Conservation (phyloP, 2,797 vertebrate species). For the Esox masquinongy region DNA sequence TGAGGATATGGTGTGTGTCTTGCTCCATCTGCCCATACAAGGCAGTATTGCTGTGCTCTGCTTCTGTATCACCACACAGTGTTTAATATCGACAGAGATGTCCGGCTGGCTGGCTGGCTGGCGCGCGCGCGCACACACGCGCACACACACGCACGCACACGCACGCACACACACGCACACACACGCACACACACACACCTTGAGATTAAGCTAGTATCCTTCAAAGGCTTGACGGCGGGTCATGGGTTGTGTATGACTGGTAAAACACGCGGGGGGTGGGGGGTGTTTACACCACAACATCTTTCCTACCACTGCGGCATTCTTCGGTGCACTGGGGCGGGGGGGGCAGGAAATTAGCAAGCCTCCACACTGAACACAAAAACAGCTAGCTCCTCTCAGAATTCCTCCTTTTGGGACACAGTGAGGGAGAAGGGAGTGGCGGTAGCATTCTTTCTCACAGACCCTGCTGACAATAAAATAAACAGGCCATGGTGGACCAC, state of each 20-base stretch:
- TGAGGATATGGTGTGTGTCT: slow-evolving; percentile 4
- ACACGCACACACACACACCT: no score
- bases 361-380: neutral
- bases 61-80: slow-evolving; percentile 31
- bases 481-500: neutral
- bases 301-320: slow-evolving; percentile 18
- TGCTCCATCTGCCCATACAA: slow-evolving; percentile 60
- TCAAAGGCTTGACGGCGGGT: neutral
- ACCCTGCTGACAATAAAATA: slow-evolving; percentile 8
- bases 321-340: slow-evolving; percentile 4
- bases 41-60: slow-evolving; percentile 42
- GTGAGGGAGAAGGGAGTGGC: neutral
- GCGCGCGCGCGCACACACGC: no score
- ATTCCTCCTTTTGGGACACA: neutral
- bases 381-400: neutral
- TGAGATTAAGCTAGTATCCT: neutral
- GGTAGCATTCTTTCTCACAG: slow-evolving; percentile 11
- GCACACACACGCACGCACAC: no score
- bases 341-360: neutral
- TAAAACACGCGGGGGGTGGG: neutral
- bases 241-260: neutral
- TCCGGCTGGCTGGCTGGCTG: no score
- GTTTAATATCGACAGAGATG: slow-evolving; percentile 19
- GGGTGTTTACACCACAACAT: slow-evolving; percentile 25
- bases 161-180: neutral